Percentiles rank a stretch among this genome's conserved stretches.
Conservation (phyloP, 2,888 invertebrate species). For the Drosophila mercatorum region DNA sequence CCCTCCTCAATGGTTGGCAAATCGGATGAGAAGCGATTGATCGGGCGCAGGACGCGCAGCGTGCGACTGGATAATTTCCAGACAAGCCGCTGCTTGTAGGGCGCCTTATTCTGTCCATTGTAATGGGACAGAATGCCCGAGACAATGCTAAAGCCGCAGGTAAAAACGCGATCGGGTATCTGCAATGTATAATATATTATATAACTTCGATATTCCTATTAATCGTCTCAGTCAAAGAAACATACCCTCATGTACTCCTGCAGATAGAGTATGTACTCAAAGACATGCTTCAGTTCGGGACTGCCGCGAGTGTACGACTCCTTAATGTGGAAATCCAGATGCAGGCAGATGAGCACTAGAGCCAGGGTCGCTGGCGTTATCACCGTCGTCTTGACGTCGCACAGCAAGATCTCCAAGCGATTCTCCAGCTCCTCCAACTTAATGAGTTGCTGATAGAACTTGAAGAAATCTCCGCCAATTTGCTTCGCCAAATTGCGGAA, state of each 20-base stretch:
- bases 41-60: slow-evolving; percentile 89
- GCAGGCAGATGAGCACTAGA: slow-evolving; percentile 90
- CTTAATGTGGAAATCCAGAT: slow-evolving; percentile 87
- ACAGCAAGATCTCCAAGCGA: slow-evolving; percentile 90
- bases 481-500: slow-evolving; percentile 86
- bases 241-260: slow-evolving; percentile 90
- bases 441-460: slow-evolving; percentile 86
- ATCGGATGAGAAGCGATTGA: slow-evolving; percentile 89
- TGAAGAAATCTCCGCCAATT: slow-evolving; percentile 85
- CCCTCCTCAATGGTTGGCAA: slow-evolving; percentile 91
- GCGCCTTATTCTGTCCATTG: slow-evolving; percentile 89
- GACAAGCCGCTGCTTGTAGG: slow-evolving; percentile 90
- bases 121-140: slow-evolving; percentile 89
- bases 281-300: slow-evolving; percentile 87
- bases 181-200: slow-evolving; percentile 72
- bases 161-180: slow-evolving; percentile 89
- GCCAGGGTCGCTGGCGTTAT: slow-evolving; percentile 91
- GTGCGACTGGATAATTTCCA: slow-evolving; percentile 92
- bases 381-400: slow-evolving; percentile 91
- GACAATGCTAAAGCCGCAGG: slow-evolving; percentile 87
- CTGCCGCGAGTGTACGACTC: slow-evolving; percentile 85
- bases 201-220: not conserved
- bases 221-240: slow-evolving; percentile 19
- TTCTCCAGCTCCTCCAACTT: slow-evolving; percentile 88
- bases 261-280: slow-evolving; percentile 89